Evolutionary conservation across 2,888 invertebrate genomes (phyloP), one percentile per base, ranked within the genome.

Genomic region (Sthenelais limicola): DNA sequence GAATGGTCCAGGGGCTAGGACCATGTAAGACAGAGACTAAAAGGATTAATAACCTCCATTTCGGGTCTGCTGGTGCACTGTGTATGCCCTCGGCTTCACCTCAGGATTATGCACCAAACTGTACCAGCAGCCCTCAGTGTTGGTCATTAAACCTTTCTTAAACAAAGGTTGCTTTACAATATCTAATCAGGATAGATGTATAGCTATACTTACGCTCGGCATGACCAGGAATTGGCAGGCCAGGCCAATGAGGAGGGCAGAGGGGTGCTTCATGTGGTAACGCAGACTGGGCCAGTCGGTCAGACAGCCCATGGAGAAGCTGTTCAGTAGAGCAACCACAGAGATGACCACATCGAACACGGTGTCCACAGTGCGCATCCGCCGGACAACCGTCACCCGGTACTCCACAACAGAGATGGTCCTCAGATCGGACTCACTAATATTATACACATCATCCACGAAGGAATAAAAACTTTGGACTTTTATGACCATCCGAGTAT

Each of bases 221-320:
- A 85, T 84, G 32, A 86, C 76, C 56, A 86, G 80, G 77, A 86
- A 84, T 76, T 86, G 86, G 72, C 84, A 85, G 76, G 82, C 81
- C 71, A 85, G 82, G 56, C 83, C 84, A 21, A 84, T 80, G 58
- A 85, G 79, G 32, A 87, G 78, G 0, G 85, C 82, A 48, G 84
- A 81, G 0, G 85, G 85, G 73, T 82, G 82, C 76, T 82, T 82
- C 38, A 85, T 74, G 73, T 85, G 83, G 38, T 79, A 73, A 76
- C 85, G 84, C 51, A 86, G 75, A 72, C 80, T 82, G 58, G 81
- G 81, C 32, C 81, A 81, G 76, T 86, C 83, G 0, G 85, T 85
- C 43, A 83, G 81, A 77, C 85, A 85, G 69, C 87, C 87, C 54
- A 86, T 82, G 68, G 84, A 85, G 77, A 87, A 84, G 73, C 83